Evolutionary conservation across 2,888 invertebrate species (phyloP).

Genomic region (Drosophila nr. perissopoda): DNA sequence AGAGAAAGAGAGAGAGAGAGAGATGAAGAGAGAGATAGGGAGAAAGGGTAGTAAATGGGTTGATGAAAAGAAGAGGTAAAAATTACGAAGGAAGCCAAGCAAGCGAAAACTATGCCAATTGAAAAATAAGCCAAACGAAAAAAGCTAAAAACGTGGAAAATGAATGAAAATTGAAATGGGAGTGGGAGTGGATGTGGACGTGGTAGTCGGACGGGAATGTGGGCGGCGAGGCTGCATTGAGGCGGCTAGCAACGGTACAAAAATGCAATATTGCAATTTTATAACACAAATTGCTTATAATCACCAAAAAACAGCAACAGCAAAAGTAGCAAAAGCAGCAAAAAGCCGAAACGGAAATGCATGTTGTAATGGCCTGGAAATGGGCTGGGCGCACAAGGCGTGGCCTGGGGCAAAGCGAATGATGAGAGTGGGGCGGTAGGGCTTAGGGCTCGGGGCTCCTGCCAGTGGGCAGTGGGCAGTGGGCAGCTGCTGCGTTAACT

Average conservation of each 20-base stretch:
- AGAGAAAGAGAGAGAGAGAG: background rate
- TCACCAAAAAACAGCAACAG: slow-evolving; percentile 53
- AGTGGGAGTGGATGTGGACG: background rate
- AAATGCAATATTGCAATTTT: slow-evolving; percentile 78
- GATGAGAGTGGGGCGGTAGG: background rate
- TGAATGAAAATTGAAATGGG: slow-evolving; percentile 14
- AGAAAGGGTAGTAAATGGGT: background rate
- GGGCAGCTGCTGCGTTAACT: slow-evolving; percentile 49
- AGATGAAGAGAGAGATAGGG: no score
- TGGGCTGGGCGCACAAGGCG: slow-evolving; percentile 59
- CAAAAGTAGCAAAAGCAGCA: slow-evolving; percentile 23
- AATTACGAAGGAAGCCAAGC: slow-evolving; percentile 42
- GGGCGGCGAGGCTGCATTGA: slow-evolving; percentile 19
- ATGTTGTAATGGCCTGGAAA: slow-evolving; percentile 72
- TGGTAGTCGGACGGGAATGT: no score
- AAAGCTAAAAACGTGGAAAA: slow-evolving; percentile 55
- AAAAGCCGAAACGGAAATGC: slow-evolving; percentile 69
- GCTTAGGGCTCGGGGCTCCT: background rate
- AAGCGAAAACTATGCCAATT: slow-evolving; percentile 74
- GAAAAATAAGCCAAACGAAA: slow-evolving; percentile 71
- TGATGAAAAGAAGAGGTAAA: background rate
- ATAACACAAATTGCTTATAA: slow-evolving; percentile 77
- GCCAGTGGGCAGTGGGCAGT: background rate
- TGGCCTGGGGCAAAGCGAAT: background rate
- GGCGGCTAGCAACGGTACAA: slow-evolving; percentile 36